Conservation (phyloP, 2,113 vertebrate genomes). For the Odocoileus hemionus region DNA sequence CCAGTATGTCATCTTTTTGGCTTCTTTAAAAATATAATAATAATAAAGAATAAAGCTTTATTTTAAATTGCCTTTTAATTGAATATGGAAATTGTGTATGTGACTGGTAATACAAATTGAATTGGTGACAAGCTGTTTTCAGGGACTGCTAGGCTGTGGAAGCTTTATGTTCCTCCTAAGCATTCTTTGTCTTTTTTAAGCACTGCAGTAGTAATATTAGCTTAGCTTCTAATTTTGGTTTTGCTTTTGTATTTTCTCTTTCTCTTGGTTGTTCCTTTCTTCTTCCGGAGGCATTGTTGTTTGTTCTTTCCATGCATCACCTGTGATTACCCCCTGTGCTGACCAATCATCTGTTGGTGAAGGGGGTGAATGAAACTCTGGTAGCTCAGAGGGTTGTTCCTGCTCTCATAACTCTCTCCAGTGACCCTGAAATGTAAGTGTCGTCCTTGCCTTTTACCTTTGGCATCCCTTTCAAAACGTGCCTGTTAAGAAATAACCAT, state of each 20-base stretch:
- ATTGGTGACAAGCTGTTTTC: conserved; percentile 14
- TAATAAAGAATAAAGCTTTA: background rate
- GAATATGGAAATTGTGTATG: background rate
- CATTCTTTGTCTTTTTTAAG: conserved; percentile 76
- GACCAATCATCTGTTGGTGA: conserved; percentile 99
- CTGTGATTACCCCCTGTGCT: conserved; percentile 86
- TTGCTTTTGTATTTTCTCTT: conserved; percentile 86
- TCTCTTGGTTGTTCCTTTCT: conserved; percentile 80
- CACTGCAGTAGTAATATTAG: conserved; percentile 82
- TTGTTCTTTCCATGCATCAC: conserved; percentile 88
- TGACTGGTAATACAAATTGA: conserved; percentile 55
- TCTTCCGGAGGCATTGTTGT: conserved; percentile 88
- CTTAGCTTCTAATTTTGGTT: conserved; percentile 89
- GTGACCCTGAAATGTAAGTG: conserved; percentile 99
- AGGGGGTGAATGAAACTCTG: conserved; percentile 99
- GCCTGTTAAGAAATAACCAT: conserved; percentile 81
- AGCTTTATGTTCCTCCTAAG: conserved; percentile 70
- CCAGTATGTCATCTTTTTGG: background rate
- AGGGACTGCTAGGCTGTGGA: conserved; percentile 62
- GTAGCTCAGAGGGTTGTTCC: conserved; percentile 99
- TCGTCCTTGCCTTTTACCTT: conserved; percentile 81
- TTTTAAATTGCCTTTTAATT: conserved; percentile 9
- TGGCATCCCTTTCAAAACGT: conserved; percentile 78
- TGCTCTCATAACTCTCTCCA: conserved; percentile 99
- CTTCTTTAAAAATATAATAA: background rate